A percentile compares a stretch with the other conserved stretches of the same genome.
phyloP scores from a whole-genome alignment of 30 jellyfish, hydroid and myxozoan species.

The Clytia hemisphaerica region DNA sequence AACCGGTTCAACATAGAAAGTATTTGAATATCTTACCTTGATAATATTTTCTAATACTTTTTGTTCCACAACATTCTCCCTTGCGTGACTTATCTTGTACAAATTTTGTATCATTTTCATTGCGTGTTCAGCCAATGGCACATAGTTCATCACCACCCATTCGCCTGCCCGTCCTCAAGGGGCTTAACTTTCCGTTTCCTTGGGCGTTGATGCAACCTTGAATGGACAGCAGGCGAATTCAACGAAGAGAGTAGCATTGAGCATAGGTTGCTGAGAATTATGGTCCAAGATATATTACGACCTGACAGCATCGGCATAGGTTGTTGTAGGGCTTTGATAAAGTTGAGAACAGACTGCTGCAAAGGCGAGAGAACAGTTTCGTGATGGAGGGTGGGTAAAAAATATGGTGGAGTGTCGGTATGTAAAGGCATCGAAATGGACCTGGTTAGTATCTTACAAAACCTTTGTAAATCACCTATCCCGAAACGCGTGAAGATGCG shows the following conservation, averaged over 20 bases:
- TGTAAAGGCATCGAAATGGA: constrained; percentile 82
- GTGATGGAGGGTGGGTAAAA: constrained; percentile 74
- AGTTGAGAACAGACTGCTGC: constrained; percentile 56
- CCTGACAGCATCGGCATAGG: too few relatives aligned
- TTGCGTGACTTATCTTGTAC: constrained; percentile 34
- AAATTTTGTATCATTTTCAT: constrained; percentile 58
- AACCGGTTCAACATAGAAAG: too few relatives aligned
- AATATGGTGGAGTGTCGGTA: constrained; percentile 75
- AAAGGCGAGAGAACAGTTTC: constrained; percentile 76
- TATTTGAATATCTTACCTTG: too few relatives aligned
- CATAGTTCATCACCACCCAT: constrained; percentile 81
- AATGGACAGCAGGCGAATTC: constrained; percentile 97
- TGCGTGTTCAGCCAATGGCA: constrained; percentile 81
- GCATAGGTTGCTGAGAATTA: too few relatives aligned
- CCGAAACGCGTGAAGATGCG: constrained; percentile 84
- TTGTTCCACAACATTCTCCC: constrained; percentile 55
- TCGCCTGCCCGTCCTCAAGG: constrained; percentile 57
- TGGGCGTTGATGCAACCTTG: constrained; percentile 52
- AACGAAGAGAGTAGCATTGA: too few relatives aligned
- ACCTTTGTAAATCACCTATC: constrained; percentile 81
- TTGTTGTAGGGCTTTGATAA: constrained; percentile 43
- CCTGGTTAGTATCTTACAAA: constrained; percentile 60
- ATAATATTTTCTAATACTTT: constrained; percentile 55
- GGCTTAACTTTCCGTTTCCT: constrained; percentile 11
- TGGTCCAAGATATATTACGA: too few relatives aligned